Evolutionary conservation across 2,113 vertebrate species (phyloP).

Genomic region (Microcebus tavaratra): DNA sequence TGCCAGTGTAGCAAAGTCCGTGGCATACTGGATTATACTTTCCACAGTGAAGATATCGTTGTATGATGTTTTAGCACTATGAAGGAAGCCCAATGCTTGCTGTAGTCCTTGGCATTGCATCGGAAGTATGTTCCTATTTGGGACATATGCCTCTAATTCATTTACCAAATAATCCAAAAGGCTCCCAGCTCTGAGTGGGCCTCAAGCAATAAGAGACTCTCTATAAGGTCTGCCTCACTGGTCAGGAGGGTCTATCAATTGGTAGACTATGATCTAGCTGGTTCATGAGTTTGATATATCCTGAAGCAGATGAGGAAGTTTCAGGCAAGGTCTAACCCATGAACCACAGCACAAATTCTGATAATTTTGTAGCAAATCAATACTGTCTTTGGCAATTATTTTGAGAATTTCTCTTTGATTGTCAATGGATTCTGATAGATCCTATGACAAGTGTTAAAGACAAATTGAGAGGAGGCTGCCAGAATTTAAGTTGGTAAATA

Average conservation of each 20-base stretch:
- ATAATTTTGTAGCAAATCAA: neutral
- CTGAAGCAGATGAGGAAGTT: neutral
- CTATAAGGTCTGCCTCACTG: neutral
- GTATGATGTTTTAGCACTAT: neutral
- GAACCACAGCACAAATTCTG: neutral
- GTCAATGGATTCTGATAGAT: neutral
- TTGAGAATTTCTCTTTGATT: neutral
- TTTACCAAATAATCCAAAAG: neutral
- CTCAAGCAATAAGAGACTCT: neutral
- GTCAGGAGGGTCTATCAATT: neutral
- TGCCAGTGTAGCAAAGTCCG: neutral
- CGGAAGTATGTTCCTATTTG: neutral
- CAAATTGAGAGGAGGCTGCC: neutral
- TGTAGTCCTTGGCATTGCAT: neutral
- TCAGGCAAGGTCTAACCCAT: neutral
- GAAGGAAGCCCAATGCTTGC: neutral
- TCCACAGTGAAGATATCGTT: neutral
- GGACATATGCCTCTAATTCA: neutral
- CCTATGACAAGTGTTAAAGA: neutral
- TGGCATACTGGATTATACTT: neutral
- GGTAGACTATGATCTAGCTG: fast-evolving
- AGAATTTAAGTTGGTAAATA: neutral
- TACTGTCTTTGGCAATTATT: neutral
- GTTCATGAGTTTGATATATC: neutral
- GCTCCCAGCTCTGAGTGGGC: neutral